Conservation (phyloP, 2,888 invertebrate genomes). For the Paralinhomoeus sp. region DNA sequence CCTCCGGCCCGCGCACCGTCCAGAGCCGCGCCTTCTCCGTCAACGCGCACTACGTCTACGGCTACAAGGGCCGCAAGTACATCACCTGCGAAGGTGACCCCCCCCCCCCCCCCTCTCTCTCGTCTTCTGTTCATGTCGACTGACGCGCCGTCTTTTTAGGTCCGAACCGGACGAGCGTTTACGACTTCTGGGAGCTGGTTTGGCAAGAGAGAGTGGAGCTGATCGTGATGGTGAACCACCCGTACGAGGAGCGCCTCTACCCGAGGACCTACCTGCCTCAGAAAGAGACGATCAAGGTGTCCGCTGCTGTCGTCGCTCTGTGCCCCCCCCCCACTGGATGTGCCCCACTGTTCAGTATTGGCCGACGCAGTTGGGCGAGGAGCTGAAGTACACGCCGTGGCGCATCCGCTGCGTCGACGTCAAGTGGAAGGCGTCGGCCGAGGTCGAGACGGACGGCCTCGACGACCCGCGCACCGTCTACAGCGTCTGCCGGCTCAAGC, state of each 20-base stretch:
- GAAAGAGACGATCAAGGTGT: conserved; percentile 3
- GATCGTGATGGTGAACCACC: conserved; percentile 5
- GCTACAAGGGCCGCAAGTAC: background rate
- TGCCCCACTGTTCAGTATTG: conserved; percentile 10
- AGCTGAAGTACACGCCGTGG: conserved; percentile 7
- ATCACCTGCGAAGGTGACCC: no score
- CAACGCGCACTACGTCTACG: conserved; percentile 8
- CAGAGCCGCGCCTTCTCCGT: conserved; percentile 1
- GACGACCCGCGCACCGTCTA: conserved; percentile 4
- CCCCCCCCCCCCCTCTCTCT: no score
- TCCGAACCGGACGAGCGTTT: conserved; percentile 6
- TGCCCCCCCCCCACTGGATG: no score
- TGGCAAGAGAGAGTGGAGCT: background rate
- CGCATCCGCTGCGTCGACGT: conserved; percentile 4
- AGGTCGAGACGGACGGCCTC: background rate
- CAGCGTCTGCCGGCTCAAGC: conserved; percentile 5
- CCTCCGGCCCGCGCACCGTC: background rate
- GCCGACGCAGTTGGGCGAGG: conserved; percentile 6
- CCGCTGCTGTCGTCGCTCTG: no score
- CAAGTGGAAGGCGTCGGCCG: conserved; percentile 1
- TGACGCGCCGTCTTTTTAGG: no score
- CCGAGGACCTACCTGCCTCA: conserved; percentile 2
- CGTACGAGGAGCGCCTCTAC: conserved; percentile 7
- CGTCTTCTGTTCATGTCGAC: no score
- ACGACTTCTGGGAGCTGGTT: conserved; percentile 5